Percentiles rank a stretch among this genome's conserved stretches.
These are phyloP conservation scores for Hirtodrosophila duncani DNA, from an alignment of 2,888 invertebrate species.

Conservation along the genomic window DNA sequence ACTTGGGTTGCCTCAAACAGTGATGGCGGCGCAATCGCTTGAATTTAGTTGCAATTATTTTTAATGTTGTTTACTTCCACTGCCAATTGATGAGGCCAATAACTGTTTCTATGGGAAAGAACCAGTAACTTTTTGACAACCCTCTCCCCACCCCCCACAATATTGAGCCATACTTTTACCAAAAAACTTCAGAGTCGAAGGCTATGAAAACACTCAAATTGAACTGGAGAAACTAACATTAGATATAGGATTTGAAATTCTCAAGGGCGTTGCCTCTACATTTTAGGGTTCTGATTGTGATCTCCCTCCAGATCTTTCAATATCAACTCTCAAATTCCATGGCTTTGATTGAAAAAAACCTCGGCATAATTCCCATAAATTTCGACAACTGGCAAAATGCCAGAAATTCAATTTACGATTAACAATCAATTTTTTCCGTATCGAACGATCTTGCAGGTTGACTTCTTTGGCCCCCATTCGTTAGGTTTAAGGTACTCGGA, in stretches of 20 bases:
- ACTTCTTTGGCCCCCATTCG: constrained; percentile 60
- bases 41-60: constrained; percentile 74
- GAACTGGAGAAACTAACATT: too few species aligned
- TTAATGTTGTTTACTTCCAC: constrained; percentile 73
- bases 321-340: too few species aligned
- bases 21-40: constrained; percentile 70
- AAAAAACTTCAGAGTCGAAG: too few species aligned
- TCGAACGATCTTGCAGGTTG: constrained; percentile 56
- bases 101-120: too few species aligned
- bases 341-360: constrained; percentile 39
- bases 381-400: constrained; percentile 38
- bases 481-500: constrained; percentile 27
- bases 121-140: too few species aligned
- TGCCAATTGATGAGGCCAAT: constrained; percentile 72
- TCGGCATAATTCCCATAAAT: constrained; percentile 31
- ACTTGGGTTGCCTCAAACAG: constrained; percentile 45
- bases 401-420: constrained; percentile 59
- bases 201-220: too few species aligned
- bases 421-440: constrained; percentile 48
- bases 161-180: too few species aligned
- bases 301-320: too few species aligned
- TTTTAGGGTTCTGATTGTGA: too few species aligned
- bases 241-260: too few species aligned
- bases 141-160: too few species aligned
- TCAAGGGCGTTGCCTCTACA: too few species aligned